Conservation (phyloP, 2,888 invertebrate genomes). For the Aphodius sticticus region DNA sequence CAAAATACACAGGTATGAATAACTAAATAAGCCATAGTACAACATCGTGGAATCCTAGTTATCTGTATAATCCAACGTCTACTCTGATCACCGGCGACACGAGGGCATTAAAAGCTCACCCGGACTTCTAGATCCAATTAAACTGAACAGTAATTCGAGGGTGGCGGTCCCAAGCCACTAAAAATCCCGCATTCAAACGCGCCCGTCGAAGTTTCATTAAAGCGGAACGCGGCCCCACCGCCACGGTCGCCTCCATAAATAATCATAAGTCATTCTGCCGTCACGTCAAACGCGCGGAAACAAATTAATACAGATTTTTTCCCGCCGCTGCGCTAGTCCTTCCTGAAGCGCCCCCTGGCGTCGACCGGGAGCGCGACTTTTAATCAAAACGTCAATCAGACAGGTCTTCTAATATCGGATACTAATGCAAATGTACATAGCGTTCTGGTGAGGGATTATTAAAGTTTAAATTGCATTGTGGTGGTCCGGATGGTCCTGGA, state of each 20-base stretch:
- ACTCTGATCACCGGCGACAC: neutral
- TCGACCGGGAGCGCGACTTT: neutral
- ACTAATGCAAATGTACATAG: neutral
- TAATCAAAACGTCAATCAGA: neutral
- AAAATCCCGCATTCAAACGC: neutral
- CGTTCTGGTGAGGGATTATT: neutral
- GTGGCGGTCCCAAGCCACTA: neutral
- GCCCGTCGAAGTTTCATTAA: neutral
- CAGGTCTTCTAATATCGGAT: neutral
- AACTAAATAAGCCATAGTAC: neutral
- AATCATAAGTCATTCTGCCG: neutral
- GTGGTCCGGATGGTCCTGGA: neutral
- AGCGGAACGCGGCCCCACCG: neutral
- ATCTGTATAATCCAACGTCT: neutral
- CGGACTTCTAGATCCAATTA: neutral
- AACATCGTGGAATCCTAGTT: neutral
- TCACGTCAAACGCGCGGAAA: slow-evolving; percentile 4
- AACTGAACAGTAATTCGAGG: neutral
- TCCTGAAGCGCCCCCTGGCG: too few species aligned
- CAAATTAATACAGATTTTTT: slow-evolving; percentile 4
- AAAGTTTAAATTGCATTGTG: slow-evolving; percentile 4
- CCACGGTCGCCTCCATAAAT: neutral
- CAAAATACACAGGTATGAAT: too few species aligned
- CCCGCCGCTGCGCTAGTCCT: neutral
- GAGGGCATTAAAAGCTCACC: neutral